Percentiles rank a stretch among this genome's conserved stretches.
These are phyloP conservation scores for Schrankia costaestrigalis DNA, from an alignment of 2,888 invertebrate species.

Conservation along the genomic window DNA sequence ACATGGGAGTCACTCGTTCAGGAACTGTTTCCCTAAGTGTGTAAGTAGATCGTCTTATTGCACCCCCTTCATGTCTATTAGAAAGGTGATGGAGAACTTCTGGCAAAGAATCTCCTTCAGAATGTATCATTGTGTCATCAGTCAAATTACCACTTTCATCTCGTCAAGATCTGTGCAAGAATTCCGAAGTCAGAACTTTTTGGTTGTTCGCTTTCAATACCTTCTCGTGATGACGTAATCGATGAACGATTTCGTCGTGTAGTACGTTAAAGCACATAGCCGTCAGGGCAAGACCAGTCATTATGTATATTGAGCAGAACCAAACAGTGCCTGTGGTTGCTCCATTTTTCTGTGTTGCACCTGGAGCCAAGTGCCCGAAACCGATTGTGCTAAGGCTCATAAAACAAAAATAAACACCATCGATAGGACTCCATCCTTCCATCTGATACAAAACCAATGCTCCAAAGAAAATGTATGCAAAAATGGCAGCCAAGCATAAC, in stretches of 20 bases:
- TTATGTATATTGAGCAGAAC: conserved; percentile 94
- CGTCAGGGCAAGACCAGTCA: conserved; percentile 92
- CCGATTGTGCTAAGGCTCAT: conserved; percentile 97
- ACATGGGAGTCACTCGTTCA: conserved; percentile 63
- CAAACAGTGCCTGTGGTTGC: conserved; percentile 86
- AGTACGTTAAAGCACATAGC: conserved; percentile 95
- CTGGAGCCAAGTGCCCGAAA: conserved; percentile 92
- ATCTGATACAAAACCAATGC: conserved; percentile 93
- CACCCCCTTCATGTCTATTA: conserved; percentile 59
- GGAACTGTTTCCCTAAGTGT: conserved; percentile 65
- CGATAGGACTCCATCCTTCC: conserved; percentile 95
- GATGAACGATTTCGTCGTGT: conserved; percentile 92
- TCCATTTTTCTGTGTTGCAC: conserved; percentile 75
- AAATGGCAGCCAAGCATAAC: conserved; percentile 93
- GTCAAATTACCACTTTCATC: conserved; percentile 66
- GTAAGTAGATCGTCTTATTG: conserved; percentile 64
- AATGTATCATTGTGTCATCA: conserved; percentile 66
- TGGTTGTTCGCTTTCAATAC: conserved; percentile 59
- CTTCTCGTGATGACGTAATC: conserved; percentile 83
- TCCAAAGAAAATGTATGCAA: conserved; percentile 94
- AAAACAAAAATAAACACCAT: conserved; percentile 96
- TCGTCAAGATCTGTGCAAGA: conserved; percentile 73
- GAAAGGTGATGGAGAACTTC: conserved; percentile 74
- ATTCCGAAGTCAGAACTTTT: conserved; percentile 68
- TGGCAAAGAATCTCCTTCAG: conserved; percentile 69